A percentile compares a stretch with the other conserved stretches of the same genome.
Conservation (phyloP, 2,113 vertebrate genomes). For the Nasalis larvatus region DNA sequence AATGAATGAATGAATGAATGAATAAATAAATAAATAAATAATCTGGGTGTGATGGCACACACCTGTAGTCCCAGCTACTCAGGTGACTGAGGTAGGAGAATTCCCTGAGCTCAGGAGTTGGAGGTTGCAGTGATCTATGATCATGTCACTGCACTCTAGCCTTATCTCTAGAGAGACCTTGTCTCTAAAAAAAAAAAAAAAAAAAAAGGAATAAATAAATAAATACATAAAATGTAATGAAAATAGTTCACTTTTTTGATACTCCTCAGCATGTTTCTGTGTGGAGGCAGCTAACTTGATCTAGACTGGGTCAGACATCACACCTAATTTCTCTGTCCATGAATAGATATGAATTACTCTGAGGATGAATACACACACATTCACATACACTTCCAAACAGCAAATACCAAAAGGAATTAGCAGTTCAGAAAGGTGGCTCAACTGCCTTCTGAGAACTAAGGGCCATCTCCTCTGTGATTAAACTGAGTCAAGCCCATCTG, state of each 20-base stretch:
- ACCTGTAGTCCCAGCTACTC: no score
- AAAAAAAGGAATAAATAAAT: no score
- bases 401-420: not conserved
- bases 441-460: constrained; percentile 64
- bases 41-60: no score
- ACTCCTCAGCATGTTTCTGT: not conserved
- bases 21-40: no score
- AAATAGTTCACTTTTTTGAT: not conserved
- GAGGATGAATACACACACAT: constrained; percentile 52
- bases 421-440: constrained; percentile 51
- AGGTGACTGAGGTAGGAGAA: no score
- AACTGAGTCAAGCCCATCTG: constrained; percentile 54
- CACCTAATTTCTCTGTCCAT: constrained; percentile 54
- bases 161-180: no score
- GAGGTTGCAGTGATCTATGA: no score
- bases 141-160: no score
- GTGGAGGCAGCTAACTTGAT: not conserved
- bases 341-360: constrained; percentile 70
- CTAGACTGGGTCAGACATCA: not conserved
- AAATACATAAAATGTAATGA: not conserved
- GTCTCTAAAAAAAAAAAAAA: no score
- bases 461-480: constrained; percentile 71
- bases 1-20: no score
- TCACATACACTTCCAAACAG: not conserved
- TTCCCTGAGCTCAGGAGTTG: no score